Base-by-base conservation (phyloP, 2,888 invertebrate genomes). In the Acronicta aceris region DNA sequence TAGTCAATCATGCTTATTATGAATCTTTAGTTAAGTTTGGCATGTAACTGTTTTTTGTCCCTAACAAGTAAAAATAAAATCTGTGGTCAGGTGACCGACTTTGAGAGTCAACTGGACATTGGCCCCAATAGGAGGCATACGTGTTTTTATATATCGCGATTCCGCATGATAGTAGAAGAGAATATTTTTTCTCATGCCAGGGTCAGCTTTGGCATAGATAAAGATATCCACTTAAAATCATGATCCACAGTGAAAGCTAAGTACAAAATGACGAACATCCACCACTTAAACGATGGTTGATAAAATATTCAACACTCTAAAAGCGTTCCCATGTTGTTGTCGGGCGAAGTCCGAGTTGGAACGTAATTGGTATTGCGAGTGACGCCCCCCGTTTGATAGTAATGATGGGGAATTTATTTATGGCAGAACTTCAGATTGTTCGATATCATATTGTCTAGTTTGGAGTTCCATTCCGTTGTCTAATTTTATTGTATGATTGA, bases 221-320 rank as follows among this genome's bases (percentile, higher is more conserved):
- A 4, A 3, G 2, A 21, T 21, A 21, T 21, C 21, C 27, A n/a
- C n/a, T n/a, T n/a, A n/a, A n/a, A 38, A 38, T 38, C 38, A 38
- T 5, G 6, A n/a, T n/a, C 6, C 38, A 38, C n/a, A 38, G 5
- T 10, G 41, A 48, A 30, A 55, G 51, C 43, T 43, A 55, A 33
- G 40, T 48, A 16, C 12, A 16, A 50, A 64, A 64, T 50, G 54
- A 71, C 53, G 40, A 41, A 8, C 41, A 38, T 49, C 50, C 50
- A 61, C 64, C 63, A 48, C 63, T 51, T 64, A 58, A 63, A 55
- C 71, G 65, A 63, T 51, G 56, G 45, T 50, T 59, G 54, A 71
- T 85, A 70, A 83, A 85, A 84, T 84, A 85, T 85, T 81, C 85
- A 85, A 64, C 55, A 50, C 50, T 61, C 61, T 84, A 72, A 85